Base-by-base conservation (phyloP, 2,888 invertebrate genomes). In the Drosophila crucigera region DNA sequence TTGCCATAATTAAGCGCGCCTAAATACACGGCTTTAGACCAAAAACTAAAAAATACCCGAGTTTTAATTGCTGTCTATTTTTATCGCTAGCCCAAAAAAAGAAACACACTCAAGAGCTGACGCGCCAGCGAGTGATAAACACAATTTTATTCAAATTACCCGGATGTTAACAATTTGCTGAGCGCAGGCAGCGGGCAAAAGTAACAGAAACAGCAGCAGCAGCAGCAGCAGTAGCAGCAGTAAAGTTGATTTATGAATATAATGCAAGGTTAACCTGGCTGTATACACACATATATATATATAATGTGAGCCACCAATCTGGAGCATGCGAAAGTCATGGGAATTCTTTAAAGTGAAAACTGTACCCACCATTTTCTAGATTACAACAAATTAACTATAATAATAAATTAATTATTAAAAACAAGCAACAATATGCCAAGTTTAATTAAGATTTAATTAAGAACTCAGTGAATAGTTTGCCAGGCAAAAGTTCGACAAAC, bases 161-260 rank as follows among this genome's bases (percentile, higher is more conserved):
- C 85, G 85, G 85, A 85, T 90, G 90, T 78, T 82, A 70, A 69
- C 90, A 85, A 85, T 90, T 90, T 85, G 76, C 88, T 80, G 76
- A 74, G 56, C 71, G 60, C 68, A 16, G 41, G 39, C 68, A 56
- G 43, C 22, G 22, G 22, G 33, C 64, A 50, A 30, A n/a, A 60
- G 67, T 11, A 43, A 43, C 22, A 22, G 43, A 43, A 43, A 43
- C 43, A 43, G n/a, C 19, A 39, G 39, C 68, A 55, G 39, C 9
- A 28, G 28, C 28, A 25, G 39, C 7, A 39, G 41, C 41, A 41
- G n/a, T 5, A 43, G 41, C 59, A 62, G 63, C 63, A 52, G 66
- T 63, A 53, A 64, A 56, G 68, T 88, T 85, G 90, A 85, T 85
- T 90, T 90, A 90, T 85, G 90, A 74, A 76, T 74, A 63, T 87